phyloP scores from a whole-genome alignment of 2,797 vertebrate species.

The Smutsia temminckii region DNA sequence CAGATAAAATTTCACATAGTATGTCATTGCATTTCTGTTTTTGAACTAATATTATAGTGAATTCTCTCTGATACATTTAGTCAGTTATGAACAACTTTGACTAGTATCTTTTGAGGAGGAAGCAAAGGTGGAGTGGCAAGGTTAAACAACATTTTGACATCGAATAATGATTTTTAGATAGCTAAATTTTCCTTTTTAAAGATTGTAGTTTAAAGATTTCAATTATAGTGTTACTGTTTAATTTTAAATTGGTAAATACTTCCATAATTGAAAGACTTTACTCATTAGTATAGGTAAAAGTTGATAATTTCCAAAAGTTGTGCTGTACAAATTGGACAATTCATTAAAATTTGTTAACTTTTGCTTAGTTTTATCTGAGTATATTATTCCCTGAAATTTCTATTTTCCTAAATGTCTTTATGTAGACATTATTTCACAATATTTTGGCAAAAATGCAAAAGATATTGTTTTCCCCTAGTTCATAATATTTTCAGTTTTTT shows the following conservation, averaged over 20 bases:
- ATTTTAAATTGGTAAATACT: conserved; percentile 6
- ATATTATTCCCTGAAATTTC: background rate
- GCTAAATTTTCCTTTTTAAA: background rate
- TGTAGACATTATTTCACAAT: background rate
- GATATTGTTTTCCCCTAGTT: background rate
- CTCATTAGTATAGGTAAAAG: background rate
- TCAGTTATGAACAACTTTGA: background rate
- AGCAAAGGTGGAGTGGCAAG: background rate
- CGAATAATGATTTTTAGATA: background rate
- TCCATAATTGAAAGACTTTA: background rate
- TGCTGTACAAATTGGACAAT: background rate
- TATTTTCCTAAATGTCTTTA: background rate
- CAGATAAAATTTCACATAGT: background rate
- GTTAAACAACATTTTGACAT: background rate
- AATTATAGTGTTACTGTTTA: background rate
- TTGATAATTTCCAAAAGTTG: background rate
- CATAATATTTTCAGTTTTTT: background rate
- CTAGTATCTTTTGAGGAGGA: background rate
- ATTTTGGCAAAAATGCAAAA: background rate
- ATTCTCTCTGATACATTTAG: background rate
- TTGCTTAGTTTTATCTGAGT: background rate
- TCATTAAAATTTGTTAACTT: background rate
- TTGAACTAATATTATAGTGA: background rate
- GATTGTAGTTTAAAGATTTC: background rate
- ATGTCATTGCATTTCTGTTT: background rate